Evolutionary conservation across 2,797 vertebrate species (phyloP), one percentile per base, ranked within the genome.

Genomic region (Thripadectes ignobilis): DNA sequence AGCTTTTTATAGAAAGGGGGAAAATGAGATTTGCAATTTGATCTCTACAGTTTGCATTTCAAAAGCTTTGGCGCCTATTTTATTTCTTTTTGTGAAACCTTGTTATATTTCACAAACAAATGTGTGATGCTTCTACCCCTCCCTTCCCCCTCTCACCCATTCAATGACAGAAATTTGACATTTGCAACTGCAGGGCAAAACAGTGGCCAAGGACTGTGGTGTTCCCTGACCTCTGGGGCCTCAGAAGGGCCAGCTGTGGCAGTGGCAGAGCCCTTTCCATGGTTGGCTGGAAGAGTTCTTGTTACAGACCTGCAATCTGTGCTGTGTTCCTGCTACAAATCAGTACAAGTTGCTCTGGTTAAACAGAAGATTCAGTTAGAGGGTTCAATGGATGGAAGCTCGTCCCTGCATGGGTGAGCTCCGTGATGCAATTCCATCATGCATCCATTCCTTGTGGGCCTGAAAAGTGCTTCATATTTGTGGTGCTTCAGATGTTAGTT

Each of bases 171-270:
- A 88, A 92, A 55, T 49, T 8, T 9, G 14, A 27, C 7, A 7
- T 85, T 67, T 2, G 5, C 1, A 7, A 32, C 58, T 88, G 51
- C 34, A 61, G 45, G 39, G 39, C 65, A 66, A 48, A 93, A 12
- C 23, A 0, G 3, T 23, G 61, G 17, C 46, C 3, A 2, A 43
- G 26, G 46, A 52, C 21, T 0, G 0, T 26, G 32, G 45, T 74
- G 9, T 12, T 52, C 34, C 21, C 23, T 24, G 20, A 6, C 24
- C 34, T 39, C 45, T 3, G 8, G 38, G 62, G 51, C 69, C 29
- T 58, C n/a, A 20, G 83, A 54, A 73, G 48, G 52, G 46, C 41
- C 52, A 16, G 36, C 36, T 39, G 17, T 39, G 48, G 43, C 61
- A 36, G 48, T 3, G 4, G 69, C 41, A 57, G 62, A 69, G 57